Percentiles rank a stretch among this genome's conserved stretches.
Conservation (phyloP, 2,888 invertebrate species). For the Reticulitermes lucifugus region DNA sequence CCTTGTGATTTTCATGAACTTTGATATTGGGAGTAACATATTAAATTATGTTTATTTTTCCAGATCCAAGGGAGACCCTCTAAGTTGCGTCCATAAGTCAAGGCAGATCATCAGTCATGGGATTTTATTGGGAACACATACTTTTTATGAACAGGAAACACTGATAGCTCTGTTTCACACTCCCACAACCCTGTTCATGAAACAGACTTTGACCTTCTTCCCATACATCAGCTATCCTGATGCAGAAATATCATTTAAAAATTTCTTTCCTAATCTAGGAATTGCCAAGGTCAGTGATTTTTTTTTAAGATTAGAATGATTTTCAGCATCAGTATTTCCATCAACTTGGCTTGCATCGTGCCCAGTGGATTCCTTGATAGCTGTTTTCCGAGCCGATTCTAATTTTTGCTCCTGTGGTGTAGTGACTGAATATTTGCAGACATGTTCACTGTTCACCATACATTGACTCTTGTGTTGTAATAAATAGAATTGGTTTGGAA, state of each 20-base stretch:
- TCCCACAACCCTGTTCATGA: background rate
- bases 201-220: slow-evolving; percentile 7
- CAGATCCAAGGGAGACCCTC: slow-evolving; percentile 18
- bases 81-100: slow-evolving; percentile 46
- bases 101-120: slow-evolving; percentile 35
- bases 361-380: slow-evolving; percentile 10
- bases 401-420: slow-evolving; percentile 16
- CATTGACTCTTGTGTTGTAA: background rate
- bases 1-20: too few relatives aligned
- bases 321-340: background rate
- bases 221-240: background rate
- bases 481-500: slow-evolving; percentile 33
- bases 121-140: slow-evolving; percentile 33
- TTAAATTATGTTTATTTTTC: background rate
- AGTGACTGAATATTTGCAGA: slow-evolving; percentile 8
- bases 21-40: too few relatives aligned
- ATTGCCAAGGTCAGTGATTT: background rate
- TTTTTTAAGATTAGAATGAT: slow-evolving; percentile 11
- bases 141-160: slow-evolving; percentile 23
- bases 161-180: background rate
- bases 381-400: slow-evolving; percentile 23
- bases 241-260: slow-evolving; percentile 7
- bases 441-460: background rate
- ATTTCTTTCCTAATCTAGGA: slow-evolving; percentile 14
- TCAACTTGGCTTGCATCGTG: background rate